Conservation (phyloP, 2,797 vertebrate species). For the Pangasius krempfi region DNA sequence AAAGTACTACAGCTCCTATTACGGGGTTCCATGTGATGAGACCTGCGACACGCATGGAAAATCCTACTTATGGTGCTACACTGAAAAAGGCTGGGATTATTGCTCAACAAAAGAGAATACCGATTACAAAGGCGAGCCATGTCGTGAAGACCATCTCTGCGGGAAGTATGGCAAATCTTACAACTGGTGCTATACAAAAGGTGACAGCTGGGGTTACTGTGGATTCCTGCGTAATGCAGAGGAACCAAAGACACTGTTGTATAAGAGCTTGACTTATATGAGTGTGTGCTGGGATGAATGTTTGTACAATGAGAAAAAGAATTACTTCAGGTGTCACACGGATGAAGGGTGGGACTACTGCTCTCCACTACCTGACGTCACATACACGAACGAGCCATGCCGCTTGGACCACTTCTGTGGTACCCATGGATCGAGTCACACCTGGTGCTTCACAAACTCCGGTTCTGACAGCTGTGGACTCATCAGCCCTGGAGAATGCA, state of each 20-base stretch:
- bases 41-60: neutral
- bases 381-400: slow-evolving; percentile 6
- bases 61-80: slow-evolving; percentile 1
- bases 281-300: neutral
- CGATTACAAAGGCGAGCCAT: neutral
- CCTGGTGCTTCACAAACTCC: neutral
- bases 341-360: slow-evolving; percentile 22
- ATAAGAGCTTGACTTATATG: neutral
- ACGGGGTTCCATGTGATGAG: neutral
- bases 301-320: neutral
- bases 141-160: slow-evolving; percentile 7
- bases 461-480: neutral
- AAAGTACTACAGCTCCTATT: neutral
- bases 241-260: neutral
- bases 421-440: neutral
- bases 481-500: neutral
- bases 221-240: neutral
- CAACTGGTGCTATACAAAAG: neutral
- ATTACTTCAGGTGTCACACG: slow-evolving; percentile 19
- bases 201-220: slow-evolving; percentile 28
- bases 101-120: slow-evolving; percentile 1
- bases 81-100: slow-evolving; percentile 8
- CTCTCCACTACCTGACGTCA: slow-evolving; percentile 2
- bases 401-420: neutral
- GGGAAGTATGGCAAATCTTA: neutral